phyloP scores from a whole-genome alignment of 2,888 invertebrate species.

The Eristalinus aeneus region DNA sequence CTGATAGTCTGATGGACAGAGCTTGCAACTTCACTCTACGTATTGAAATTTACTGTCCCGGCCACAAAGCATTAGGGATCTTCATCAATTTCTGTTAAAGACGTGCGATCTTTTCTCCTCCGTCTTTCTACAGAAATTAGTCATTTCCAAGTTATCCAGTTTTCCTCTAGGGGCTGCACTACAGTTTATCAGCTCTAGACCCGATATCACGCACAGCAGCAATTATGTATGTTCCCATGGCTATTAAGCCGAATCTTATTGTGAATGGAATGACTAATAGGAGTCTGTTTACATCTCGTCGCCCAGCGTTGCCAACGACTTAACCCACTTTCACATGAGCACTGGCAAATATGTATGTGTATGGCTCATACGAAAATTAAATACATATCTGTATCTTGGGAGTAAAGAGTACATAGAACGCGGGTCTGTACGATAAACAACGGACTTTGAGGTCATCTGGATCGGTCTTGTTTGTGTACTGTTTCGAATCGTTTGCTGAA shows the following conservation, averaged over 20 bases:
- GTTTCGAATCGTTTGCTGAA: slow-evolving; percentile 28
- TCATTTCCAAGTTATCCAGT: not conserved
- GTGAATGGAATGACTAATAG: slow-evolving; percentile 40
- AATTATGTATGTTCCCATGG: slow-evolving; percentile 32
- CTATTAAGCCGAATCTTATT: slow-evolving; percentile 19
- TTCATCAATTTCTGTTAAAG: no score
- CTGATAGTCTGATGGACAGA: not conserved
- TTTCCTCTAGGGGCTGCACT: no score
- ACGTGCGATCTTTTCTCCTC: not conserved
- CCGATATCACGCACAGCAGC: not conserved
- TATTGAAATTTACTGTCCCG: not conserved
- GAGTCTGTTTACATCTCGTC: slow-evolving; percentile 26
- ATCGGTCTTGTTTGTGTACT: not conserved
- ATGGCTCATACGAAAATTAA: not conserved
- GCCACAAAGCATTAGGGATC: no score
- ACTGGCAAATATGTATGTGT: slow-evolving; percentile 27
- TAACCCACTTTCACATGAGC: slow-evolving; percentile 50
- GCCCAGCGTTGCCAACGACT: slow-evolving; percentile 33
- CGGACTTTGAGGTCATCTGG: not conserved
- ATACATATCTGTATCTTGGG: slow-evolving; percentile 1
- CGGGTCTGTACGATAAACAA: slow-evolving; percentile 45
- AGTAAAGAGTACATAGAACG: slow-evolving; percentile 3
- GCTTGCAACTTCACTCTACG: not conserved
- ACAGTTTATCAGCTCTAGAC: not conserved
- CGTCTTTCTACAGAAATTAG: not conserved